phyloP scores from a whole-genome alignment of 2,113 vertebrate species.

The Tachycineta bicolor region DNA sequence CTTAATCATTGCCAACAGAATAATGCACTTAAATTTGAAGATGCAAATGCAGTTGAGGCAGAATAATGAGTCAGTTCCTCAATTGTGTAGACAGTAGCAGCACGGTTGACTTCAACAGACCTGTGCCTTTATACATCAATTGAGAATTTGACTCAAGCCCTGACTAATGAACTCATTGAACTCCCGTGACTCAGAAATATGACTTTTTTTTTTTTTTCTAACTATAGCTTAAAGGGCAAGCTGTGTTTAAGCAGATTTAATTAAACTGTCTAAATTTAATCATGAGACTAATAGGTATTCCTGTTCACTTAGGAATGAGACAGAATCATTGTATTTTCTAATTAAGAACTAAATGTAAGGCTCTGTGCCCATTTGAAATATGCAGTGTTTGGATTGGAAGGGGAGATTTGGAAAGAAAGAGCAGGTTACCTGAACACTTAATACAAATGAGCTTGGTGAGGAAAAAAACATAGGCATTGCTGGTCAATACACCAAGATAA shows the following conservation, averaged over 20 bases:
- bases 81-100: not conserved
- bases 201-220: not conserved
- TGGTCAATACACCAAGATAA: not conserved
- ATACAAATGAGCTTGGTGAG: not conserved
- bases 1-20: not conserved
- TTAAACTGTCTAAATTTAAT: conserved; percentile 38
- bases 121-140: not conserved
- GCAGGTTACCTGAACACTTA: not conserved
- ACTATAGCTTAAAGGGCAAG: not conserved
- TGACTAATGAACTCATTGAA: conserved; percentile 24
- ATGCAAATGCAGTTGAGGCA: not conserved
- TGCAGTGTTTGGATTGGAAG: not conserved
- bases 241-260: conserved; percentile 12
- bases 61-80: not conserved
- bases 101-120: not conserved
- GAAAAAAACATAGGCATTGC: not conserved
- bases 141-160: not conserved
- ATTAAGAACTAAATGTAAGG: conserved; percentile 25
- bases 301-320: conserved; percentile 6
- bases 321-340: conserved; percentile 20
- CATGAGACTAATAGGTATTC: conserved; percentile 11
- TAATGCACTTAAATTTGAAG: not conserved
- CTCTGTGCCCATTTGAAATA: not conserved
- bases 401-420: not conserved
- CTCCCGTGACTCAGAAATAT: not conserved